These are phyloP conservation scores for human DNA, from an alignment of 2,113 vertebrate genomes.

Conservation along the genomic window GRCh38 chr4:49052501-49053000, in stretches of 20 bases:
- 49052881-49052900: not conserved
- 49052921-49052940: not conserved
- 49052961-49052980: not conserved
- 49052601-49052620: not conserved
- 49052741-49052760: not conserved
- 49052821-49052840: not conserved
- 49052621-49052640: slow-evolving; percentile 13
- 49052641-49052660: not conserved
- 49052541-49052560: slow-evolving; percentile 29
- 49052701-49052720: not conserved
- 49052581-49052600: slow-evolving; percentile 10
- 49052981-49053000: not conserved
- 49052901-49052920: not conserved
- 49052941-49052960: not conserved
- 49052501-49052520: not conserved
- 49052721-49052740: not conserved
- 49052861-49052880: not conserved
- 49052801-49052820: not conserved
- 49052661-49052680: not conserved
- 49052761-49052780: not conserved
- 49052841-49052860: not conserved
- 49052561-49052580: not conserved
- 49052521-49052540: not conserved
- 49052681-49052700: not conserved
- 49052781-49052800: not conserved